phyloP scores from a whole-genome alignment of 2,888 invertebrate species.

The Phalera bucephala region DNA sequence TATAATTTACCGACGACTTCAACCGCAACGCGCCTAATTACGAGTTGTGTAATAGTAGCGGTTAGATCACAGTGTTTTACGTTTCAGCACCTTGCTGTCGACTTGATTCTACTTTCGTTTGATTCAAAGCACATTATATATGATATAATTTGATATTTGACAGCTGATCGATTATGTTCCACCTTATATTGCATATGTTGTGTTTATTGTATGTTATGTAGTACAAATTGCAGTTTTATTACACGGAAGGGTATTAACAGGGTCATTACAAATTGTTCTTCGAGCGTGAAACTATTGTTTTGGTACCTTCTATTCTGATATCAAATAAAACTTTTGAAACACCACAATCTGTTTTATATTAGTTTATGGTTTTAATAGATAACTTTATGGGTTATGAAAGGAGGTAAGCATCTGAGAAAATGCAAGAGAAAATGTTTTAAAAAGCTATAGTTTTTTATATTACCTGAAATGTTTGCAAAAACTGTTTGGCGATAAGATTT shows the following conservation, averaged over 20 bases:
- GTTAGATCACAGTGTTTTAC: slow-evolving; percentile 55
- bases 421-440: no score
- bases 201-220: slow-evolving; percentile 5
- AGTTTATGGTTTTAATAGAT: no score
- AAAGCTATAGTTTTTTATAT: no score
- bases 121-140: slow-evolving; percentile 47
- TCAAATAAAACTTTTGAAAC: no score
- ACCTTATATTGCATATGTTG: slow-evolving; percentile 19
- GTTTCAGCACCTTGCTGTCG: slow-evolving; percentile 45
- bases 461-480: no score
- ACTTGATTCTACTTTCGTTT: slow-evolving; percentile 38
- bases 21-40: slow-evolving; percentile 56
- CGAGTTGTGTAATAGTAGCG: slow-evolving; percentile 56
- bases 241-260: slow-evolving; percentile 1
- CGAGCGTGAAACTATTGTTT: background rate
- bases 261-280: no score
- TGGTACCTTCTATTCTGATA: no score
- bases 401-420: no score
- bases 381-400: no score
- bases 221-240: slow-evolving; percentile 14
- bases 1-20: slow-evolving; percentile 46
- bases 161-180: slow-evolving; percentile 44
- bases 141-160: slow-evolving; percentile 48
- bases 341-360: no score
- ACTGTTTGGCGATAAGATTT: no score